Evolutionary conservation across 2,888 invertebrate species (phyloP).

Genomic region (Ptycholaimellus sp.): DNA sequence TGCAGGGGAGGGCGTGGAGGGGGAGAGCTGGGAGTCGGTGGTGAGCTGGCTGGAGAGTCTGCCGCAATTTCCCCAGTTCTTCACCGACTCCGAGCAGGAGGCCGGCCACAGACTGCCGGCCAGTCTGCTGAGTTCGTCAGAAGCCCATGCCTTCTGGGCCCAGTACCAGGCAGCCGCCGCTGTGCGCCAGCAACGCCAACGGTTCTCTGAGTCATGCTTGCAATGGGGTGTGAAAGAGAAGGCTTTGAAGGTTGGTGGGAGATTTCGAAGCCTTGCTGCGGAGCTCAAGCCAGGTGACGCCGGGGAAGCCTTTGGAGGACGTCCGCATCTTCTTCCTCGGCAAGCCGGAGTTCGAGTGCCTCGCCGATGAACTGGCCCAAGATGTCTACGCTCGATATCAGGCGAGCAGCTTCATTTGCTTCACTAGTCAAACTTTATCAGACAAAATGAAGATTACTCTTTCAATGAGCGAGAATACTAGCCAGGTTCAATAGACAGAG

Average conservation of each 20-base stretch:
- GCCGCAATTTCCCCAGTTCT: too few species aligned
- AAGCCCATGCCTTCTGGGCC: neutral
- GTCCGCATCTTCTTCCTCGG: slow-evolving; percentile 65
- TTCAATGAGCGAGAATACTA: too few species aligned
- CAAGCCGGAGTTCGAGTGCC: slow-evolving; percentile 68
- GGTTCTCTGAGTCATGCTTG: neutral
- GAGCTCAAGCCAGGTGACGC: slow-evolving; percentile 77
- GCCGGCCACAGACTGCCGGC: too few species aligned
- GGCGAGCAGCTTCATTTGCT: slow-evolving; percentile 42
- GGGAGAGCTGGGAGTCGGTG: too few species aligned
- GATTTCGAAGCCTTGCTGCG: slow-evolving; percentile 75
- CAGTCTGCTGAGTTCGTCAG: too few species aligned
- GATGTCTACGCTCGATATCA: slow-evolving; percentile 81
- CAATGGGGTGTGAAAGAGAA: slow-evolving; percentile 36
- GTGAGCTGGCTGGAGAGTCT: too few species aligned
- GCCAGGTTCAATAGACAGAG: neutral
- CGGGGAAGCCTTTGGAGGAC: slow-evolving; percentile 72
- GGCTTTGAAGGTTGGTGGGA: slow-evolving; percentile 50
- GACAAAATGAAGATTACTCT: slow-evolving; percentile 29
- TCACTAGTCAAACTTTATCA: slow-evolving; percentile 69
- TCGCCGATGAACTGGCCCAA: slow-evolving; percentile 65
- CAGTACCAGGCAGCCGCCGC: too few species aligned
- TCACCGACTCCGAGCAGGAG: too few species aligned
- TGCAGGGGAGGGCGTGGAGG: too few species aligned
- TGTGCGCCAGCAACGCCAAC: slow-evolving; percentile 24